Base-by-base conservation (phyloP, 2,113 vertebrate genomes). In the Scomber colias region DNA sequence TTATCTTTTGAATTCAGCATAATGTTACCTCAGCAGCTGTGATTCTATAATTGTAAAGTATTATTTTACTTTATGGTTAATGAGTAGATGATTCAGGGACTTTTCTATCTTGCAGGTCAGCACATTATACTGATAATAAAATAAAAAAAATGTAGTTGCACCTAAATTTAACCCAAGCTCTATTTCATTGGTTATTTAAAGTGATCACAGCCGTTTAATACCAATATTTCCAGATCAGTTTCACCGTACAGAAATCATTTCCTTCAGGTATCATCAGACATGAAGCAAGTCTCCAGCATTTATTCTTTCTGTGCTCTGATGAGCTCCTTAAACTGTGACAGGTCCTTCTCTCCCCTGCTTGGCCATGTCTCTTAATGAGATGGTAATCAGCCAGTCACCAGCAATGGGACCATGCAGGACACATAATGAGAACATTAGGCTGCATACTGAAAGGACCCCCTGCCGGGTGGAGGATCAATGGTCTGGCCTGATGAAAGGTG, bases 381-480 rank as follows among this genome's bases (percentile, higher is more conserved):
- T 93, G 92, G 87, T 94, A 93, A 94, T 94, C 90, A 93, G 81
- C 79, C 91, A 90, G 84, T 92, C 91, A 92, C 91, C 87, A 92
- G 79, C 83, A 77, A 74, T 70, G 75, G 85, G 88, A 89, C 89
- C 89, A 81, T 77, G 87, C 89, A 80, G 90, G 89, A 91, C 86
- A 93, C 85, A 90, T 92, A 93, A 94, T 93, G 91, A 94, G 91
- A 90, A 91, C 90, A 94, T 94, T 93, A 94, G 84, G 77, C 87
- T 82, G 88, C 82, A 79, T 89, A 88, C 76, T 91, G 92, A 92
- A 92, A 88, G 75, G 76, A 87, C 85, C 90, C 88, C 93, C 91
- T 73, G 79, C 89, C 3, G 60, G 71, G 84, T 66, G 63, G 63
- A 85, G 88, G 92, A 94, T 94, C 93, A 94, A 92, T 93, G 86